Conservation (phyloP, 2,888 invertebrate species). For the Sacculina carcini region DNA sequence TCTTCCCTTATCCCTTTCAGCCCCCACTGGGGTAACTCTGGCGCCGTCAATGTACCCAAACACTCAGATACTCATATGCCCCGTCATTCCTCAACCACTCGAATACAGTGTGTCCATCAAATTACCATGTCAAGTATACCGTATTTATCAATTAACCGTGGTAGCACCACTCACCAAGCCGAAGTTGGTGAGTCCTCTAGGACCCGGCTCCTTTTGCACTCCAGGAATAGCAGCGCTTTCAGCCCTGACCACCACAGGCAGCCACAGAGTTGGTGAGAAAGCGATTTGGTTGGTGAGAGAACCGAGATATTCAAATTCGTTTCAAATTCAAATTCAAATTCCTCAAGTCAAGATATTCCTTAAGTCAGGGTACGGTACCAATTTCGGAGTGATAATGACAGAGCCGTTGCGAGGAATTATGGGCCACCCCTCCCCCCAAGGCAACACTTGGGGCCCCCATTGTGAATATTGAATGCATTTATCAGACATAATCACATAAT, state of each 20-base stretch:
- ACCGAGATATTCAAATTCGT: neutral
- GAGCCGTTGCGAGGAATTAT: no score
- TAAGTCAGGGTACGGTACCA: no score
- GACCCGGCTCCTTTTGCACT: neutral
- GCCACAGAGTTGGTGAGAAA: neutral
- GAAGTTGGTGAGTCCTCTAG: slow-evolving; percentile 10
- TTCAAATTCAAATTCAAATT: neutral
- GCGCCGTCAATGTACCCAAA: neutral
- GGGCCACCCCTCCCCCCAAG: no score
- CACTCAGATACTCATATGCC: neutral
- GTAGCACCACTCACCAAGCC: slow-evolving; percentile 9
- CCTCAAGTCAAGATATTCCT: no score
- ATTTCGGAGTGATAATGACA: no score
- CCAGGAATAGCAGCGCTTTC: slow-evolving; percentile 7
- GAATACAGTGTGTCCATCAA: neutral
- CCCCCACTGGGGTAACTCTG: neutral
- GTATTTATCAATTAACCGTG: neutral
- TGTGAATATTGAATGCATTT: no score
- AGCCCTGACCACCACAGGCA: slow-evolving; percentile 5
- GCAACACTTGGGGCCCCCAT: no score
- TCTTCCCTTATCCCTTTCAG: neutral
- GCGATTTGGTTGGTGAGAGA: no score
- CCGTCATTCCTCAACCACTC: neutral
- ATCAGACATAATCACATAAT: no score
- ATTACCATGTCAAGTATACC: neutral